A percentile compares a stretch with the other conserved stretches of the same genome.
These are phyloP conservation scores for Grus americana DNA, from an alignment of 2,113 vertebrate genomes.

Conservation along the genomic window DNA sequence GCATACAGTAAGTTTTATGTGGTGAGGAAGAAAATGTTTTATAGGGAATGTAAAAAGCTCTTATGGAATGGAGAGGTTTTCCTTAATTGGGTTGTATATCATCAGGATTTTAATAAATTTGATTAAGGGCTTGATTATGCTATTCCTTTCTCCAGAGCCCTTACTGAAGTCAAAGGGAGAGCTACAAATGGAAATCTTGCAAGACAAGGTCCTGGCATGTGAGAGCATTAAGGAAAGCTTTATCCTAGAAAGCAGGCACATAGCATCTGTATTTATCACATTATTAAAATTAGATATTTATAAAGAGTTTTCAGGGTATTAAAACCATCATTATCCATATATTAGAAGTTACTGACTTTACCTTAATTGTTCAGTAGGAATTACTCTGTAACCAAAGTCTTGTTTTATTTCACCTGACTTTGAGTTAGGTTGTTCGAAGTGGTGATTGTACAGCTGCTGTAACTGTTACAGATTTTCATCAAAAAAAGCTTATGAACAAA, in stretches of 20 bases:
- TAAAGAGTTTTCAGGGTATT: not conserved
- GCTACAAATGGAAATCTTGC: not conserved
- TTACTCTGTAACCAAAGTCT: not conserved
- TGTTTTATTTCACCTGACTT: not conserved
- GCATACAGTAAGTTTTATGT: slow-evolving; percentile 17
- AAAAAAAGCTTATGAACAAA: not conserved
- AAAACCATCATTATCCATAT: not conserved
- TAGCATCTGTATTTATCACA: not conserved
- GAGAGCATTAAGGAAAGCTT: not conserved
- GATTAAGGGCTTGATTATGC: slow-evolving; percentile 21
- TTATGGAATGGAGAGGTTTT: slow-evolving; percentile 3
- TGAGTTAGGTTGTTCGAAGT: not conserved
- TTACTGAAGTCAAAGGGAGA: not conserved
- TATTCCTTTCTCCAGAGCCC: not conserved
- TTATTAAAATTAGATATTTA: not conserved
- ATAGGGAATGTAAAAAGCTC: slow-evolving; percentile 49
- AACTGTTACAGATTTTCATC: not conserved
- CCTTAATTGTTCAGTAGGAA: not conserved
- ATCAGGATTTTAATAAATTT: slow-evolving; percentile 37
- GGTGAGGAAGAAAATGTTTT: slow-evolving; percentile 40
- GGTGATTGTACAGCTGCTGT: not conserved
- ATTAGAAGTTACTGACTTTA: not conserved
- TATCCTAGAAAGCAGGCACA: not conserved
- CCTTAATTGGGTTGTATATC: slow-evolving; percentile 58
- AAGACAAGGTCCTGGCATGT: not conserved